Conservation (phyloP, 2,113 vertebrate genomes). For the Lagenorhynchus albirostris region DNA sequence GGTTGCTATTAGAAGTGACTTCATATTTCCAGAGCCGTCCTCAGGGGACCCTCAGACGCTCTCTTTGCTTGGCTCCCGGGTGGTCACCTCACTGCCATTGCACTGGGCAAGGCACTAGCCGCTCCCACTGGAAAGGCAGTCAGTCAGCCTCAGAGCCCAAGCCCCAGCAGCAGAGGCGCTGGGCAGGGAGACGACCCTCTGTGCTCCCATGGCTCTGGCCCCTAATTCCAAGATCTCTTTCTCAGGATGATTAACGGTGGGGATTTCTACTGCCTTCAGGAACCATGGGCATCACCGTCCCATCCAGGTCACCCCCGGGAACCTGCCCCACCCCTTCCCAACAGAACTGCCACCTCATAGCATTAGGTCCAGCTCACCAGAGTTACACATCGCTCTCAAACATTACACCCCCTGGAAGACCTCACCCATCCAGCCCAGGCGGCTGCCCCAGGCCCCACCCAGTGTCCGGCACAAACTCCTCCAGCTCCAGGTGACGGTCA, state of each 20-base stretch:
- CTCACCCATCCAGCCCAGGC: background rate
- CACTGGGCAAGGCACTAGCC: accelerated
- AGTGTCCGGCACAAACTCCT: background rate
- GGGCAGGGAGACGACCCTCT: background rate
- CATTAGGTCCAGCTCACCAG: background rate
- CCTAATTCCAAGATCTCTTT: background rate
- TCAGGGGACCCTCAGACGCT: background rate
- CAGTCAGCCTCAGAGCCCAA: background rate
- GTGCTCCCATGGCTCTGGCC: background rate
- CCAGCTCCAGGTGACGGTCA: background rate
- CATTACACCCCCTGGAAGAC: accelerated
- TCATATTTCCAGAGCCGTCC: accelerated
- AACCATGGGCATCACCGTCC: background rate
- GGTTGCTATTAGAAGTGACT: background rate
- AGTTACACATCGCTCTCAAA: background rate
- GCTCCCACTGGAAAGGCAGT: accelerated
- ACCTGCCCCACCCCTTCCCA: background rate
- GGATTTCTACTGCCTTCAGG: background rate
- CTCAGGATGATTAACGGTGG: too few relatives aligned
- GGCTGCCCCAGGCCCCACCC: too few relatives aligned
- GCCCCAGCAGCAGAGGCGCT: background rate
- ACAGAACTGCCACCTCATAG: background rate
- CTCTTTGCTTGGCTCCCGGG: background rate
- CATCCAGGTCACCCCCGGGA: background rate
- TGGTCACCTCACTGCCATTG: background rate